Evolutionary conservation across 2,888 invertebrate genomes (phyloP), one percentile per base, ranked within the genome.

Genomic region (Cheilosia soror): DNA sequence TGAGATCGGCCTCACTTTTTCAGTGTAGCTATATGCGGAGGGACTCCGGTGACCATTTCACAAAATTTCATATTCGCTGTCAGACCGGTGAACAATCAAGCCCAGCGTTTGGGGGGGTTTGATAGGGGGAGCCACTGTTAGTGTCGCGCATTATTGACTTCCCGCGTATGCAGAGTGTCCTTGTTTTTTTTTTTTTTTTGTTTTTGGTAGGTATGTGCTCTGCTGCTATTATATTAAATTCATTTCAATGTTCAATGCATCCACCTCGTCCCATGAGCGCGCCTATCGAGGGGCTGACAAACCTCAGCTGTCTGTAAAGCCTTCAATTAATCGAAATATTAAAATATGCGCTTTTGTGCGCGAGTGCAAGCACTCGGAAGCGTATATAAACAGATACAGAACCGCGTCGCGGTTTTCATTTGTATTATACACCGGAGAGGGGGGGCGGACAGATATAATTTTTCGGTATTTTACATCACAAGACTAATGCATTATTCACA

Each of bases 281-380:
- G 66, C 65, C 71, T 51, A 33, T 58, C 31, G 73, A 62, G 73
- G 78, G 60, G 60, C 81, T 88, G 88, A 88, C 88, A 88, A 88
- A 88, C 88, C 88, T 88, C 88, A 88, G 88, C 88, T 88, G 88
- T 89, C 89, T 88, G 88, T 88, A 87, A 87, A 88, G 88, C 88
- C 89, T 89, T 88, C 89, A 89, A 89, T 88, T 89, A 88, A 85
- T 85, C 85, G 85, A 85, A 85, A 85, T 85, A 85, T 85, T 80
- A 81, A 85, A 85, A 85, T 85, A 85, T 85, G 80, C 80, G 66
- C 80, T 79, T 80, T 79, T 69, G 75, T 69, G 40, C 58, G 58
- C 57, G 72, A 55, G 47, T 76, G 60, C 71, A 71, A 55, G 60
- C 60, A 60, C 58, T 76, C 66, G 72, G 62, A 84, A 76, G 68